Conservation (phyloP, 2,888 invertebrate genomes). For the Nysson spinosus region DNA sequence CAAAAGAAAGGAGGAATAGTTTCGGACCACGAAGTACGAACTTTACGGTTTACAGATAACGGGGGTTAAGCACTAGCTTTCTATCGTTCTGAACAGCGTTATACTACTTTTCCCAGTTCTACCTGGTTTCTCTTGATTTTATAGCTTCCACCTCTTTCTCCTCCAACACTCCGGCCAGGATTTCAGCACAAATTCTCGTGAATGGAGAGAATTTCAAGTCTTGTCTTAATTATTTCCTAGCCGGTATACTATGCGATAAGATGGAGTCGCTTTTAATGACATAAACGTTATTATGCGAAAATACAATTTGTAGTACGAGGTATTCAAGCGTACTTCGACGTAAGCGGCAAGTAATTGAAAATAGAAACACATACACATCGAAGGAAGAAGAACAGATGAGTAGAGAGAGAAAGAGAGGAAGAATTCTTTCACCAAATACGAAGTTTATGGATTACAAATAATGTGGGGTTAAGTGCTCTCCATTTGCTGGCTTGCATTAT, state of each 20-base stretch:
- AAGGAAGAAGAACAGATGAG: background rate
- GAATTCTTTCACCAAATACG: background rate
- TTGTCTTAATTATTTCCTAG: background rate
- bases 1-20: conserved; percentile 25
- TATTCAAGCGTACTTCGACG: background rate
- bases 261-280: background rate
- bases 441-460: conserved; percentile 27
- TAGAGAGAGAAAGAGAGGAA: background rate
- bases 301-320: background rate
- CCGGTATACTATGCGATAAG: conserved; percentile 1
- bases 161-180: too few relatives aligned
- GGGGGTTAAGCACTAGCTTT: conserved; percentile 49
- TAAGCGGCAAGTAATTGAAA: background rate
- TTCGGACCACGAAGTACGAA: conserved; percentile 43
- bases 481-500: conserved; percentile 17
- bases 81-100: background rate
- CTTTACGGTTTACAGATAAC: conserved; percentile 63
- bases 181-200: too few relatives aligned
- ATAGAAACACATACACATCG: background rate
- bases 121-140: conserved; percentile 38
- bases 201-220: background rate
- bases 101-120: too few relatives aligned
- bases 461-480: conserved; percentile 18
- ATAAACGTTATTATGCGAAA: background rate
- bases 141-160: conserved; percentile 9